Evolutionary conservation across 2,888 invertebrate species (phyloP), one percentile per base, ranked within the genome.

Genomic region (Drosophila gaucha): DNA sequence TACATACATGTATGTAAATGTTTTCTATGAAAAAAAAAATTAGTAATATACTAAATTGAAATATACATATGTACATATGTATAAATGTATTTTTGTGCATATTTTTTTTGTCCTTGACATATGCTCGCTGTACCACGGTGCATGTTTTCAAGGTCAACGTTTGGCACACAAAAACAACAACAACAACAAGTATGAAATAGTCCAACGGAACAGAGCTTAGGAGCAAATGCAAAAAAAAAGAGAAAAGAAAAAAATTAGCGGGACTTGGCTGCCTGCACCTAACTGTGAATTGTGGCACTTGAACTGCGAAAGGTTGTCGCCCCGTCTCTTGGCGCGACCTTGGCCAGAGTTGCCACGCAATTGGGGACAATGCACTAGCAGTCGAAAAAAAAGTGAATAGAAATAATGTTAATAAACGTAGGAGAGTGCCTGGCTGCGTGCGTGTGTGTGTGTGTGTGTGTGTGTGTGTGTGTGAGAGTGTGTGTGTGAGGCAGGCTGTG

Each of bases 81-180:
- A n/a, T n/a, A n/a, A n/a, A n/a, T n/a, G n/a, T n/a, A n/a, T n/a
- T n/a, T n/a, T n/a, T n/a, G 1, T 28, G 3, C 3, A 12, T 6
- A n/a, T 6, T 10, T 14, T 10, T 38, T 49, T 41, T 20, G 24
- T 33, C 3, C 14, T n/a, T 2, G 8, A 9, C 6, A 30, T 28
- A 20, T 26, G 18, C 4, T 3, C 14, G 18, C 18, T 16, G 41
- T 35, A 12, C 59, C 71, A 73, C 76, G 4, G 76, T 73, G 38
- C 51, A 12, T 24, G 33, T 51, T 67, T 41, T 64, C 87, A 82
- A 84, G 87, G 80, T 80, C 87, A 86, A 80, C 33, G 54, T 54
- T 56, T 74, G 60, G 36, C 58, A 31, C 51, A 66, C 47, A 64
- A 62, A 57, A 41, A 35, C 36, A 33, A 46, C 18, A 36, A 10